A percentile compares a stretch with the other conserved stretches of the same genome.
phyloP scores from a whole-genome alignment of 2,888 invertebrate species.

The Pardosa pseudoannulata region DNA sequence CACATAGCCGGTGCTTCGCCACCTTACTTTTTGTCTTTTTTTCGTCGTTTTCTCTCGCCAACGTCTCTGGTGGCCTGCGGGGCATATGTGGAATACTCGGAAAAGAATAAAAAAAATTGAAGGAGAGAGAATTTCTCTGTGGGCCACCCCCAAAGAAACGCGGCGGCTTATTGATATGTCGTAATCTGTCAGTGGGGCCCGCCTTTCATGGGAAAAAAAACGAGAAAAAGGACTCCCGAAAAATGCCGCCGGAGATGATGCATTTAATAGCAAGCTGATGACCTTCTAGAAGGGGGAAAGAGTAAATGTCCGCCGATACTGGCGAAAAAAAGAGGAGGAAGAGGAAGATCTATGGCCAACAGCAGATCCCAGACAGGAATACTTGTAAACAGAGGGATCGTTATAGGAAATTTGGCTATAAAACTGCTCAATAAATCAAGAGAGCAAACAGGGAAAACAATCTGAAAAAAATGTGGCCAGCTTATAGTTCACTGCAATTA shows the following conservation, averaged over 20 bases:
- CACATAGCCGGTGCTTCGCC: not conserved
- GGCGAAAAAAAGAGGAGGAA: too few relatives aligned
- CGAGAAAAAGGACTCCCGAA: not conserved
- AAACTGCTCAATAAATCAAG: too few relatives aligned
- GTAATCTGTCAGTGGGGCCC: conserved; percentile 36
- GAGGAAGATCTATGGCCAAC: too few relatives aligned
- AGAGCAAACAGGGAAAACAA: too few relatives aligned
- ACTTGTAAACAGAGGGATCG: too few relatives aligned
- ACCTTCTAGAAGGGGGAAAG: not conserved
- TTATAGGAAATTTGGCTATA: too few relatives aligned
- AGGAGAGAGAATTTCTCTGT: too few relatives aligned
- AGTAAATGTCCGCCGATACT: too few relatives aligned
- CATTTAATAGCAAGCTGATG: not conserved
- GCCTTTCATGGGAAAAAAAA: not conserved
- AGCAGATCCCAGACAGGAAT: too few relatives aligned
- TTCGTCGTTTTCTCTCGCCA: not conserved
- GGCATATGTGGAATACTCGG: not conserved
- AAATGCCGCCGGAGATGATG: not conserved
- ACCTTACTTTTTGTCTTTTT: not conserved
- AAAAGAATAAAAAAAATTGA: too few relatives aligned
- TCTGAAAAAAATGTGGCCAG: too few relatives aligned
- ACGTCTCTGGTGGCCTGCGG: conserved; percentile 43
- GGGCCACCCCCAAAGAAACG: conserved; percentile 38
- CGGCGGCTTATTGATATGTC: conserved; percentile 28
- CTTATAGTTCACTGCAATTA: too few relatives aligned